phyloP scores from a whole-genome alignment of 2,888 invertebrate genomes.

The Noctua janthe region DNA sequence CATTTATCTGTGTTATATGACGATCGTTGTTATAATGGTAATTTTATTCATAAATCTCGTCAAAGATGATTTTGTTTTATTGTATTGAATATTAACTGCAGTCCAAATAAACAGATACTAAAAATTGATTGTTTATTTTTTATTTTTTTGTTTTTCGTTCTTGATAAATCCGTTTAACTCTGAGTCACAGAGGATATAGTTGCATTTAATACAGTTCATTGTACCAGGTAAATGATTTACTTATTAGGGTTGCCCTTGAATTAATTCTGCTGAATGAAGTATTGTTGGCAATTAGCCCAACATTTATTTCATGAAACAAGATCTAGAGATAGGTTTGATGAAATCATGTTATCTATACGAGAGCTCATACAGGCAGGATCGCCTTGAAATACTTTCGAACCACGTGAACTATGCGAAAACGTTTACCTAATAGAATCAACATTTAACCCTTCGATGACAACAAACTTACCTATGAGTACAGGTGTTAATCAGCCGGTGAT shows the following conservation, averaged over 20 bases:
- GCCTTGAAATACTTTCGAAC: constrained; percentile 90
- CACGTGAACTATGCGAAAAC: constrained; percentile 87
- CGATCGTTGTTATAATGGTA: constrained; percentile 9
- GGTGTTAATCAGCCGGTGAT: constrained; percentile 64
- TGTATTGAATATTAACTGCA: not conserved
- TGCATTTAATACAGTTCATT: constrained; percentile 16
- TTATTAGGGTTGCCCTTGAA: constrained; percentile 36
- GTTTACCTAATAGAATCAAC: constrained; percentile 83
- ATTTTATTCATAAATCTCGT: constrained; percentile 15
- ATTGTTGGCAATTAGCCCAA: constrained; percentile 40
- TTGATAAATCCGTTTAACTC: not conserved
- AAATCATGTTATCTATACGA: constrained; percentile 71
- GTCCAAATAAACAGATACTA: constrained; percentile 7
- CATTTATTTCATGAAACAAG: constrained; percentile 44
- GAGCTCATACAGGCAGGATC: constrained; percentile 82
- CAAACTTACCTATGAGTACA: constrained; percentile 79
- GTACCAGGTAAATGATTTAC: constrained; percentile 23
- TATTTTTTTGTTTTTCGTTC: not conserved
- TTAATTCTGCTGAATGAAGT: constrained; percentile 28
- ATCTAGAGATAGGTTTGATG: constrained; percentile 60
- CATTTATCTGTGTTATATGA: constrained; percentile 4
- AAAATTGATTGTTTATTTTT: not conserved
- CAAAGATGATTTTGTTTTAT: not conserved
- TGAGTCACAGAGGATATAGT: constrained; percentile 23
- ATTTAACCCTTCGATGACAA: constrained; percentile 72